A percentile compares a stretch with the other conserved stretches of the same genome.
Conservation (phyloP, 2,113 vertebrate genomes). For the Myrmophylax atrothorax region DNA sequence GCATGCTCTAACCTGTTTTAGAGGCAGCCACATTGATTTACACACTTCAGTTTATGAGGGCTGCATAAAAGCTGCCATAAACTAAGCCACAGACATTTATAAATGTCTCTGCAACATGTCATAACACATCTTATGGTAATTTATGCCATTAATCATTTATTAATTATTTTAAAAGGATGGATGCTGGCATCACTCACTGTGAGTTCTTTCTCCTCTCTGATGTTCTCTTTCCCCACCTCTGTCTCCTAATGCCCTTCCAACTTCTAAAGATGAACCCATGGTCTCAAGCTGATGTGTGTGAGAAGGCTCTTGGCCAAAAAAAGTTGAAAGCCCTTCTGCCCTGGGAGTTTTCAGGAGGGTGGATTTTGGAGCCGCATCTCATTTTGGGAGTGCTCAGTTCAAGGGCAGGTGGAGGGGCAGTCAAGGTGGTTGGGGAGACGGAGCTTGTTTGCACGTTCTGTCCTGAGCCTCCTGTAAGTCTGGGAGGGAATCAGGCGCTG, state of each 20-base stretch:
- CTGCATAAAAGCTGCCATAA: conserved; percentile 54
- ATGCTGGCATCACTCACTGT: neutral
- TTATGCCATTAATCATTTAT: conserved; percentile 53
- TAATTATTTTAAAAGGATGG: conserved; percentile 43
- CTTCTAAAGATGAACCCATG: neutral
- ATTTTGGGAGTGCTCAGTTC: neutral
- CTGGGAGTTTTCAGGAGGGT: neutral
- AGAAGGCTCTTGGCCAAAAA: neutral
- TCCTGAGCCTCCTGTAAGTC: neutral
- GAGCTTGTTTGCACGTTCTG: neutral
- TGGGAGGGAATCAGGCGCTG: accelerated
- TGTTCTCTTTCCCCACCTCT: neutral
- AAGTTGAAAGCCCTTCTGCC: neutral
- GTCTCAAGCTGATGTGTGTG: neutral
- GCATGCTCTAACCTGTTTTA: neutral
- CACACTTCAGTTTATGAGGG: conserved; percentile 51
- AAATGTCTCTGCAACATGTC: conserved; percentile 69
- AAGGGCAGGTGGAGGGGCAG: neutral
- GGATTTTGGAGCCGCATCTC: accelerated
- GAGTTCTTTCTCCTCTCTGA: neutral
- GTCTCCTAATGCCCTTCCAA: neutral
- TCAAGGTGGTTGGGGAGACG: neutral
- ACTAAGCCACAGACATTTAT: conserved; percentile 57
- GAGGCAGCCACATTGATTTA: conserved; percentile 66
- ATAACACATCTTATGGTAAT: conserved; percentile 63